A percentile compares a stretch with the other conserved stretches of the same genome.
Evolutionary conservation across 2,888 invertebrate species (phyloP).

Genomic region (Achlya flavicornis): DNA sequence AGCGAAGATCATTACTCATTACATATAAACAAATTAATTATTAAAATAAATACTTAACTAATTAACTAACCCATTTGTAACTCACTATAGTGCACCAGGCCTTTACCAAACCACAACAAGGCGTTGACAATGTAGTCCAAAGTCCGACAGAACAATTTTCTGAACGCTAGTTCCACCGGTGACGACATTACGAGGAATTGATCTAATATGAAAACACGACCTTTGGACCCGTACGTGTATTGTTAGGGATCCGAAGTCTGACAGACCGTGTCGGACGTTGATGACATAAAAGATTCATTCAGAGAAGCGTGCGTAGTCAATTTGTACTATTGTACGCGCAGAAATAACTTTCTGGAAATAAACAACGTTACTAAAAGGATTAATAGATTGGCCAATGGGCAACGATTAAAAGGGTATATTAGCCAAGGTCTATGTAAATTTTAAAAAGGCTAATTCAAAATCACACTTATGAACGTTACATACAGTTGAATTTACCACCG

Average conservation of each 20-base stretch:
- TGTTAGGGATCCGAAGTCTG: neutral
- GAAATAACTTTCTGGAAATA: neutral
- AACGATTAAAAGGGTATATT: too few species aligned
- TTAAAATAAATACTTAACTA: neutral
- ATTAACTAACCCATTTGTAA: neutral
- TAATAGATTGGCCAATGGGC: neutral
- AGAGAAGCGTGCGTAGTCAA: conserved; percentile 6
- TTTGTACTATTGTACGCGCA: neutral
- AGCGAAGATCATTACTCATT: too few species aligned
- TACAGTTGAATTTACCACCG: too few species aligned
- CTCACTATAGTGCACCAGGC: conserved; percentile 22
- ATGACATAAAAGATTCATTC: conserved; percentile 1
- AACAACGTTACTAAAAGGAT: neutral
- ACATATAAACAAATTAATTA: neutral
- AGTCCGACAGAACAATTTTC: conserved; percentile 65
- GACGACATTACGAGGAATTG: conserved; percentile 47
- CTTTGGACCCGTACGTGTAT: conserved; percentile 36
- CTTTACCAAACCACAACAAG: conserved; percentile 34
- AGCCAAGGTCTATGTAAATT: too few species aligned
- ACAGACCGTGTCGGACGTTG: neutral
- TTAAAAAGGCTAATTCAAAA: too few species aligned
- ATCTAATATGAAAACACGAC: conserved; percentile 49
- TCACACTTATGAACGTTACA: too few species aligned
- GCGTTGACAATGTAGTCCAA: conserved; percentile 55
- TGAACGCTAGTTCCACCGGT: conserved; percentile 42